A percentile compares a stretch with the other conserved stretches of the same genome.
phyloP scores from a whole-genome alignment of 2,797 vertebrate species.

The Choloepus didactylus region DNA sequence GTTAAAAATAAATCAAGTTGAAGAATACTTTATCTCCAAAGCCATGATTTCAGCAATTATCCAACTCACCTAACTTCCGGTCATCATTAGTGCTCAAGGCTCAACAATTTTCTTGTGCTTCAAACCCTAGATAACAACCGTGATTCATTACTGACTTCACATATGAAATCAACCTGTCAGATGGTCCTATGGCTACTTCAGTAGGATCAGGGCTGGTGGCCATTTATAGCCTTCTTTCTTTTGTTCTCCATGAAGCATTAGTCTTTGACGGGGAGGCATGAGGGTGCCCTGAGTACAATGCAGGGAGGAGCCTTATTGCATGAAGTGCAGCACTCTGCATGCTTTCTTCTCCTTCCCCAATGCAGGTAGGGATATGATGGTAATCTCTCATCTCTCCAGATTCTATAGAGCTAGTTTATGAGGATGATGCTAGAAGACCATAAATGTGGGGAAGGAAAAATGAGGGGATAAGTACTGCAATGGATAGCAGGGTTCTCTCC shows the following conservation, averaged over 20 bases:
- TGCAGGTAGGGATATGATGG: neutral
- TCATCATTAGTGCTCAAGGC: neutral
- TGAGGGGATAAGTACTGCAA: neutral
- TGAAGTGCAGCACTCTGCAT: neutral
- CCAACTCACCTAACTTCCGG: neutral
- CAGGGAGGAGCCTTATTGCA: neutral
- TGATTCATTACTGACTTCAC: neutral
- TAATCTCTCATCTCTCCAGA: neutral
- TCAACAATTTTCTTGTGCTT: neutral
- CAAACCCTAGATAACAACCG: neutral
- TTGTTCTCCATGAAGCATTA: neutral
- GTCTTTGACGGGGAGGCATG: neutral
- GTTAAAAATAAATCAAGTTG: neutral
- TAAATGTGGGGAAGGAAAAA: neutral
- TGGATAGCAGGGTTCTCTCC: neutral
- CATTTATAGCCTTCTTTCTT: neutral
- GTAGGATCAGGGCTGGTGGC: neutral
- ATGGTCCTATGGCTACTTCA: neutral
- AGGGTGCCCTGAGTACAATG: neutral
- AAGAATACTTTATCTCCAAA: neutral
- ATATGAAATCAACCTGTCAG: neutral
- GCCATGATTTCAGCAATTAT: constrained; percentile 1
- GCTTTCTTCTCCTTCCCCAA: neutral
- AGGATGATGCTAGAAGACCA: neutral
- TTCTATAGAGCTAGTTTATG: neutral